A percentile compares a stretch with the other conserved stretches of the same genome.
Conservation (phyloP, 2,113 vertebrate genomes). For the Leptobrachium leishanense region DNA sequence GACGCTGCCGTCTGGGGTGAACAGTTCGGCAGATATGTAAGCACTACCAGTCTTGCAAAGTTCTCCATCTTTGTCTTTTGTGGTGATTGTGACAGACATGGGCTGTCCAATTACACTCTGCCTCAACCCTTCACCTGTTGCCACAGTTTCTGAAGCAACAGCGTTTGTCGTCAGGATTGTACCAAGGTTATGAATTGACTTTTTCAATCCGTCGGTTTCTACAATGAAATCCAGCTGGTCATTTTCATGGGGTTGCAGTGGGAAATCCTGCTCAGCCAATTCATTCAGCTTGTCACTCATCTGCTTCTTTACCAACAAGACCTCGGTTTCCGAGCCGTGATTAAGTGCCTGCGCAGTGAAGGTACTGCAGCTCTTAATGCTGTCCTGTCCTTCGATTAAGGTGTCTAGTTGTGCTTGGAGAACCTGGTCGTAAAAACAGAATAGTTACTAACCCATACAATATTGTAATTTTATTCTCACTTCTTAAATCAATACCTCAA, state of each 20-base stretch:
- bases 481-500: too few species aligned
- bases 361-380: constrained; percentile 89
- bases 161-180: constrained; percentile 91
- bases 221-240: constrained; percentile 89
- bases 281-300: constrained; percentile 90
- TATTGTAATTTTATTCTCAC: too few species aligned
- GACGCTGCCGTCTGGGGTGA: constrained; percentile 79
- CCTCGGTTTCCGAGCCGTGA: constrained; percentile 90
- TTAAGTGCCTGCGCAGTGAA: constrained; percentile 91
- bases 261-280: constrained; percentile 81
- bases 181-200: constrained; percentile 94
- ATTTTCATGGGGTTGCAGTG: constrained; percentile 87
- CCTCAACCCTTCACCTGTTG: constrained; percentile 87
- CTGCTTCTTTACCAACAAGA: constrained; percentile 94
- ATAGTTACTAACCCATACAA: neutral
- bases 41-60: constrained; percentile 94
- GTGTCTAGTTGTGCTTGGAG: constrained; percentile 89
- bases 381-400: constrained; percentile 88
- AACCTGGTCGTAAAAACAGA: constrained; percentile 68
- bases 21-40: constrained; percentile 83
- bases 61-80: constrained; percentile 92
- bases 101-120: constrained; percentile 87
- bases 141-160: constrained; percentile 89
- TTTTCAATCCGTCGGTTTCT: constrained; percentile 92
- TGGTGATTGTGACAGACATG: constrained; percentile 88